Evolutionary conservation across 92 coral and sea anemone genomes (phyloP).

Genomic region (Phenganax subtilis): DNA sequence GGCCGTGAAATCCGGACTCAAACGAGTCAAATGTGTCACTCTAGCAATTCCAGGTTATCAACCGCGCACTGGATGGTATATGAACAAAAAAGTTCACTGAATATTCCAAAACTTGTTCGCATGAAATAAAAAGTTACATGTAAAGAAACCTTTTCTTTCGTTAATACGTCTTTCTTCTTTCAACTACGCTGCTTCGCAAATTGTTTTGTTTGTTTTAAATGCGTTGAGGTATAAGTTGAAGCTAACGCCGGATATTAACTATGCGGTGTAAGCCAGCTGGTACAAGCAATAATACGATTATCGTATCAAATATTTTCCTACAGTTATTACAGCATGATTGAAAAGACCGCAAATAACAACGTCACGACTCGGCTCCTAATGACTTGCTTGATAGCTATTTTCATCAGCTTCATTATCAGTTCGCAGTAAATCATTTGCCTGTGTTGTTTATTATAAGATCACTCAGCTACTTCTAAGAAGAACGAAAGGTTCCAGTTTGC

Average conservation of each 20-base stretch:
- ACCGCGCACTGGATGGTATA: too few relatives aligned
- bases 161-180: not conserved
- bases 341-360: conserved; percentile 16
- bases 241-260: conserved; percentile 22
- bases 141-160: too few relatives aligned
- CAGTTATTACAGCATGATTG: conserved; percentile 19
- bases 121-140: not conserved
- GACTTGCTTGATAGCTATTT: conserved; percentile 19
- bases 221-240: not conserved
- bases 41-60: conserved; percentile 5
- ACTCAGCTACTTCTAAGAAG: not conserved
- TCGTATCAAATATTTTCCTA: not conserved
- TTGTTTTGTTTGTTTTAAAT: conserved; percentile 1
- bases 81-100: too few relatives aligned
- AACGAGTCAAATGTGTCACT: not conserved
- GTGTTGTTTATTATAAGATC: conserved; percentile 2
- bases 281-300: conserved; percentile 21
- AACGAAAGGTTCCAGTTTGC: not conserved
- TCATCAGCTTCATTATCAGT: conserved; percentile 22
- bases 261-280: not conserved
- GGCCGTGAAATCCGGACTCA: not conserved
- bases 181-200: not conserved
- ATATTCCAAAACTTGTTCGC: not conserved
- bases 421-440: conserved; percentile 24
- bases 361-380: conserved; percentile 13